phyloP scores from a whole-genome alignment of 2,113 vertebrate genomes.

The Ia io region DNA sequence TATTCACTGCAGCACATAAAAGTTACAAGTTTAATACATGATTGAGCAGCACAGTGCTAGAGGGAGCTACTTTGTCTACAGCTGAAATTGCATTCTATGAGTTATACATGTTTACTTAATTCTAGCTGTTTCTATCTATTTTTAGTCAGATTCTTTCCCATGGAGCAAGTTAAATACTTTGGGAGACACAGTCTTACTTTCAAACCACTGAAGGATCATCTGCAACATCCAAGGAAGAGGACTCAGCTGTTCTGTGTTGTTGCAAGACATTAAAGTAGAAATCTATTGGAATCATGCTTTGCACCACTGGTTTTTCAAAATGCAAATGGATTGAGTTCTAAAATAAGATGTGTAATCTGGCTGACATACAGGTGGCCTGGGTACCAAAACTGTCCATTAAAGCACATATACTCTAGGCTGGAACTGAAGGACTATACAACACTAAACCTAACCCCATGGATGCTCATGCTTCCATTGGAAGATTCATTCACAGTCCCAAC shows the following conservation, averaged over 20 bases:
- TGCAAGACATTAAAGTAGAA: conserved; percentile 24
- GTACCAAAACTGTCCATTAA: not conserved
- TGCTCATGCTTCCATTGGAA: conserved; percentile 17
- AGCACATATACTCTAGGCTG: not conserved
- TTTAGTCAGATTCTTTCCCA: conserved; percentile 35
- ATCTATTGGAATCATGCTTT: conserved; percentile 23
- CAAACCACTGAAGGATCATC: conserved; percentile 9
- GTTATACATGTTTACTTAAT: conserved; percentile 43
- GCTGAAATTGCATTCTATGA: conserved; percentile 34
- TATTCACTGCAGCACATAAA: conserved; percentile 8
- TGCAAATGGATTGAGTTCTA: conserved; percentile 14
- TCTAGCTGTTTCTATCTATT: conserved; percentile 49
- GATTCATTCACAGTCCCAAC: not conserved
- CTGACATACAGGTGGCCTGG: not conserved
- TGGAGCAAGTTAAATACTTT: conserved; percentile 33
- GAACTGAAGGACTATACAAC: not conserved
- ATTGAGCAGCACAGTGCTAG: not conserved
- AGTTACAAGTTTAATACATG: conserved; percentile 44
- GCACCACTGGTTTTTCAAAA: not conserved
- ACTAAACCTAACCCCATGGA: not conserved
- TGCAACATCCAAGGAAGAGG: not conserved
- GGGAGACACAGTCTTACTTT: conserved; percentile 14
- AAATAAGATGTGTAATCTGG: conserved; percentile 32
- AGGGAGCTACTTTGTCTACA: not conserved
- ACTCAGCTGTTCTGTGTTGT: not conserved